phyloP scores from a whole-genome alignment of 2,797 vertebrate genomes.

The Pseudochaenichthys georgianus region DNA sequence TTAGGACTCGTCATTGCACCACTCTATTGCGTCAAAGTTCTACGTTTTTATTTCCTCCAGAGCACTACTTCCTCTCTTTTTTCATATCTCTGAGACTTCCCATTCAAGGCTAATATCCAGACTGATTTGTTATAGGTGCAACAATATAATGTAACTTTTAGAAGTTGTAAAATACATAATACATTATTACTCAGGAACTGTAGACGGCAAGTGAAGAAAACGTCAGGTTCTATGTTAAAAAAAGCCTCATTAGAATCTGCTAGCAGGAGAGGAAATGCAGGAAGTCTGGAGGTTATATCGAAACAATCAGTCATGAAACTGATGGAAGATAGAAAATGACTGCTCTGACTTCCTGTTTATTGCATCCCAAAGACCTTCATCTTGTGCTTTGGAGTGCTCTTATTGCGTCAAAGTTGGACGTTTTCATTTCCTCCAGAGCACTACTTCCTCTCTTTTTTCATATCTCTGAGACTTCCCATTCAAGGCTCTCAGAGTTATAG shows the following conservation, averaged over 20 bases:
- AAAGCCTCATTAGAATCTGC: no score
- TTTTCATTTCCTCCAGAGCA: conserved; percentile 53
- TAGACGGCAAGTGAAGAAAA: no score
- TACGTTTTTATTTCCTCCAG: conserved; percentile 55
- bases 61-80: conserved; percentile 15
- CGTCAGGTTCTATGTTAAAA: neutral
- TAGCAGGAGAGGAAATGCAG: neutral
- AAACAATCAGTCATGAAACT: conserved; percentile 38
- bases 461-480: conserved; percentile 46
- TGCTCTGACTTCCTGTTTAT: conserved; percentile 29
- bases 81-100: conserved; percentile 40
- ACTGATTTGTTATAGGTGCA: neutral
- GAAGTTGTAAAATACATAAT: no score
- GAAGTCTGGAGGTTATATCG: conserved; percentile 9
- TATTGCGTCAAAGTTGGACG: conserved; percentile 44
- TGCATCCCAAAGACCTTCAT: conserved; percentile 30
- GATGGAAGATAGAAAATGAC: conserved; percentile 24
- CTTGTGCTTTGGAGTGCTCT: conserved; percentile 23
- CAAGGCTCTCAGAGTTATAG: conserved; percentile 68
- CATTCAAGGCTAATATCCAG: conserved; percentile 44
- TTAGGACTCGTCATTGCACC: no score
- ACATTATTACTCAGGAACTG: no score
- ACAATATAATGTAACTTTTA: neutral
- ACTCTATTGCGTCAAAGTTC: conserved; percentile 29
- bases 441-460: conserved; percentile 8